Base-by-base conservation (phyloP, 2,888 invertebrate species). In the Hydrotaea cyrtoneurina region DNA sequence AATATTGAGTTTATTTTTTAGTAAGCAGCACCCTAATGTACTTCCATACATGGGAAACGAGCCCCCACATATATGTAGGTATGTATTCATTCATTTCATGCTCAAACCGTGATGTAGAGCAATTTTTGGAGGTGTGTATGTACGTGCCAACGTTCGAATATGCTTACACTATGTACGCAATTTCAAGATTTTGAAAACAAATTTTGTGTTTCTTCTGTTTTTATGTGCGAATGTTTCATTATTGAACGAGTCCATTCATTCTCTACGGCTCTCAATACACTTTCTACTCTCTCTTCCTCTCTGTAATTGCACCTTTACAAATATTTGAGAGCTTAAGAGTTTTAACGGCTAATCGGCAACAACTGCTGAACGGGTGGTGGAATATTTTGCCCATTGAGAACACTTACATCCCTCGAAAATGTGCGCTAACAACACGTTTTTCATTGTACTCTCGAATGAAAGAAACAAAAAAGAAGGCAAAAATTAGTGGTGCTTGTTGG, bases 241-340 rank as follows among this genome's bases (percentile, higher is more conserved):
- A 15, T 26, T 59, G 21, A 55, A 55, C 23, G 53, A n/a, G 53
- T 11, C 11, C 39, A n/a, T 55, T 55, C 7, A 55, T 21, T 17
- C 19, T 17, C 53, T n/a, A 2, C n/a, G 17, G 17, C 17, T 19
- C 7, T 4, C 53, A 53, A 17, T 0, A 1, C 11, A 7, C 31
- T 31, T 31, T 21, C 10, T 57, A 23, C 23, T 57, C 57, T 21
- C 21, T 57, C 23, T 10, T 11, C 5, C 11, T 57, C 11, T 57
- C 10, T 10, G 31, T 31, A 31, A 31, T 31, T 31, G 23, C 57
- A 10, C 57, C 4, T 17, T 53, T 53, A 10, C 21, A 7, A 11
- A 23, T 23, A 1, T 26, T 5, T 26, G 59, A 59, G 59, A 59
- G 59, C 59, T 59, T 59, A 59, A 59, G 59, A 59, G 59, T 59